Percentiles rank a stretch among this genome's conserved stretches.
Conservation (phyloP, 2,888 invertebrate genomes). For the Temnothorax unifasciatus region DNA sequence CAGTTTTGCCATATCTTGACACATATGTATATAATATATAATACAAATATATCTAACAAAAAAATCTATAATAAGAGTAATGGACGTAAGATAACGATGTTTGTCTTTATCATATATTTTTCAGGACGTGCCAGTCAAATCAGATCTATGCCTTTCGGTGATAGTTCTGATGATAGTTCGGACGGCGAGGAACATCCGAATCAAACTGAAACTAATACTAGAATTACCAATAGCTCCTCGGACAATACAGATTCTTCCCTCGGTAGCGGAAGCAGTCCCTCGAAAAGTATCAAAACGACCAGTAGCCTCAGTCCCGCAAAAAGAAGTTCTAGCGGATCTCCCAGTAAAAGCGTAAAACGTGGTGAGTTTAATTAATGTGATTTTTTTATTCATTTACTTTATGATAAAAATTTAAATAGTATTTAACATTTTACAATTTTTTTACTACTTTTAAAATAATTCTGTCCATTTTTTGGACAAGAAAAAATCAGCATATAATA, state of each 20-base stretch:
- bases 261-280: slow-evolving; percentile 93
- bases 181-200: slow-evolving; percentile 93
- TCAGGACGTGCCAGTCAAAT: slow-evolving; percentile 95
- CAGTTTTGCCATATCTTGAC: too few species aligned
- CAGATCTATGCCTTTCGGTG: slow-evolving; percentile 97
- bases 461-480: neutral
- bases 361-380: slow-evolving; percentile 87
- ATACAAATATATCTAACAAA: too few species aligned
- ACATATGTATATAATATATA: too few species aligned
- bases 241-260: slow-evolving; percentile 89
- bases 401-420: slow-evolving; percentile 3
- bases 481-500: neutral
- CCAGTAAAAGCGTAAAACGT: slow-evolving; percentile 93
- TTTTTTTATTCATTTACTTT: neutral
- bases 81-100: too few species aligned
- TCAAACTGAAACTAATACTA: slow-evolving; percentile 87
- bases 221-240: slow-evolving; percentile 87
- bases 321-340: slow-evolving; percentile 93
- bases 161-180: slow-evolving; percentile 97
- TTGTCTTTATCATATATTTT: slow-evolving; percentile 27
- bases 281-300: slow-evolving; percentile 95
- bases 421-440: neutral
- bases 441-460: neutral
- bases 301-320: slow-evolving; percentile 95
- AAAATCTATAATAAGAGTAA: too few species aligned